A percentile compares a stretch with the other conserved stretches of the same genome.
Conservation (phyloP, 2,888 invertebrate species). For the Drosophila imparisetae region DNA sequence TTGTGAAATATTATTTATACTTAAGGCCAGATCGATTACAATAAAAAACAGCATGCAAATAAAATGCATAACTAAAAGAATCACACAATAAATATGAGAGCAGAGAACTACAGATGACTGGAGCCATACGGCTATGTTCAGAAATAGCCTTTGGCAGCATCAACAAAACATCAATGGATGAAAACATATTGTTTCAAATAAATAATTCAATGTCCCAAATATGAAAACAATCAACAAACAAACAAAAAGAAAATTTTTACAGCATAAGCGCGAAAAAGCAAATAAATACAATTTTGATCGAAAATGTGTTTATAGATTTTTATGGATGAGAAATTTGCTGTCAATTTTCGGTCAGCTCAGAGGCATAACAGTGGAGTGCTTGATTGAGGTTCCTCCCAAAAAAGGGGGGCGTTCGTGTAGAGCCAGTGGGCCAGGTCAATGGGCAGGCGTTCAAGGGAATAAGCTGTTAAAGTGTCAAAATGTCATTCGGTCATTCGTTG, state of each 20-base stretch:
- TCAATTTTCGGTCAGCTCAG: slow-evolving; percentile 49
- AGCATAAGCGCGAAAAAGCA: slow-evolving; percentile 15
- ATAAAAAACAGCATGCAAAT: slow-evolving; percentile 33
- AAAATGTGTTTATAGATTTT: slow-evolving; percentile 50
- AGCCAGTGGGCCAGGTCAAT: background rate
- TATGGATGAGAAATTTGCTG: slow-evolving; percentile 54
- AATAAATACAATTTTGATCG: slow-evolving; percentile 22
- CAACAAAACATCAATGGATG: slow-evolving; percentile 52
- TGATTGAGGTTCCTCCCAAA: slow-evolving; percentile 28
- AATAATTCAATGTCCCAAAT: slow-evolving; percentile 54
- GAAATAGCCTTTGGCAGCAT: slow-evolving; percentile 38
- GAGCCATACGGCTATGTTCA: slow-evolving; percentile 33
- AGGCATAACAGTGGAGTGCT: slow-evolving; percentile 42
- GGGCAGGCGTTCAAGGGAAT: slow-evolving; percentile 23
- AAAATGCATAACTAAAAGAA: slow-evolving; percentile 40
- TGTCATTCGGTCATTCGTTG: slow-evolving; percentile 30
- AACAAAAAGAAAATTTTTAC: slow-evolving; percentile 12
- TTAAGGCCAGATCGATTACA: background rate
- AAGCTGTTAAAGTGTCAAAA: slow-evolving; percentile 59
- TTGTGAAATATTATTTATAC: background rate
- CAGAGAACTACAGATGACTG: slow-evolving; percentile 23
- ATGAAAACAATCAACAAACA: slow-evolving; percentile 51
- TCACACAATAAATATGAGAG: slow-evolving; percentile 14
- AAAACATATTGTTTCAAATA: slow-evolving; percentile 41
- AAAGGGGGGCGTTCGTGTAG: background rate